Percentiles rank a stretch among this genome's conserved stretches.
These are phyloP conservation scores for Neelides sp. DNA, from an alignment of 1,140 invertebrate species.

Conservation along the genomic window DNA sequence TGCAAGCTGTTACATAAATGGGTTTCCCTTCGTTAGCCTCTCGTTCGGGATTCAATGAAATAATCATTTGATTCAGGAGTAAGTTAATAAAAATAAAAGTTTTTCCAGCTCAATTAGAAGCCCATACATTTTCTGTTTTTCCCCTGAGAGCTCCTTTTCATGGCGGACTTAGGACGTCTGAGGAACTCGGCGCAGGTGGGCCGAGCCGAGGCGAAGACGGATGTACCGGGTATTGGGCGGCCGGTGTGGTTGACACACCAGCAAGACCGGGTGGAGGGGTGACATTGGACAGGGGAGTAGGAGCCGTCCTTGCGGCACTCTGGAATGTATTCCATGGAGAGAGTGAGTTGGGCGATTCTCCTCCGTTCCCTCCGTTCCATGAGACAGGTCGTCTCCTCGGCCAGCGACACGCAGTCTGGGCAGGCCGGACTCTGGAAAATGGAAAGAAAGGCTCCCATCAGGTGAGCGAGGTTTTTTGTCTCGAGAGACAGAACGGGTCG, in stretches of 20 bases:
- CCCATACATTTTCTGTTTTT: constrained; percentile 29
- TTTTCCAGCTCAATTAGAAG: neutral
- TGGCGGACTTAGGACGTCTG: constrained; percentile 16
- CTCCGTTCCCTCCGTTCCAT: constrained; percentile 13
- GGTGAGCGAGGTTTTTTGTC: no score
- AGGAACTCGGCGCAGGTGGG: constrained; percentile 49
- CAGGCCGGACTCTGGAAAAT: neutral
- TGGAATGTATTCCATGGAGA: constrained; percentile 37
- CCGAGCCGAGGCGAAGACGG: constrained; percentile 43
- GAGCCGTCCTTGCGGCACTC: constrained; percentile 64
- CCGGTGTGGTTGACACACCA: constrained; percentile 74
- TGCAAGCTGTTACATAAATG: constrained; percentile 45
- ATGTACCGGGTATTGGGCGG: constrained; percentile 59
- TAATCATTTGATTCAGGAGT: no score
- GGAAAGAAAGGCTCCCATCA: neutral
- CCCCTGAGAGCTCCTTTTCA: constrained; percentile 22
- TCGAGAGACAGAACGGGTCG: no score
- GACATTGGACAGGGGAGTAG: constrained; percentile 71
- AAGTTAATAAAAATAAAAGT: no score
- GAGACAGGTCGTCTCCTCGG: constrained; percentile 8
- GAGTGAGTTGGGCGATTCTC: constrained; percentile 7
- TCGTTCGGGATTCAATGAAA: no score
- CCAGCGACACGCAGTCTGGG: constrained; percentile 23
- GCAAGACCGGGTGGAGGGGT: constrained; percentile 57
- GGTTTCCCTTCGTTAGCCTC: no score